phyloP scores from a whole-genome alignment of 2,113 vertebrate genomes.

The Ctenodactylus gundi region DNA sequence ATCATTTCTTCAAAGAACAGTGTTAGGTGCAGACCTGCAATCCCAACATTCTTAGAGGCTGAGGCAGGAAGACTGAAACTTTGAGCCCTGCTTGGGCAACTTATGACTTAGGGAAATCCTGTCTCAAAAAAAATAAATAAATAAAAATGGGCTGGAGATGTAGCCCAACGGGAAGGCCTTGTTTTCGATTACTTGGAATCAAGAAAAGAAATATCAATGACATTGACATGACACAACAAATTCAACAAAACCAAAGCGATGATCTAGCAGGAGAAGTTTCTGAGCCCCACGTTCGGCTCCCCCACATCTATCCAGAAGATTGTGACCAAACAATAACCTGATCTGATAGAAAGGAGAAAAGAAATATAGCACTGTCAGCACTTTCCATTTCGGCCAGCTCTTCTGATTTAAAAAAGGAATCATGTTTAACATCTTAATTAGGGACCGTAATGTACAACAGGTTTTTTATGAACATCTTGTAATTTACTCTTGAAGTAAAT shows the following conservation, averaged over 20 bases:
- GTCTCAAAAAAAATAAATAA: no score
- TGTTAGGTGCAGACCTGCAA: no score
- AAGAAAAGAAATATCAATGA: no score
- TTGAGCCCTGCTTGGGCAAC: no score
- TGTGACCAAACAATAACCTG: conserved; percentile 72
- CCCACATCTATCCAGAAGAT: conserved; percentile 8
- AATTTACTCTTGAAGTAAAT: conserved; percentile 85
- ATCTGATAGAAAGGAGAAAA: conserved; percentile 17
- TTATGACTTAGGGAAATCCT: no score
- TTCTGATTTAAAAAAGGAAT: conserved; percentile 80
- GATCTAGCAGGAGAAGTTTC: not conserved
- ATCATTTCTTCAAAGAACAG: conserved; percentile 58
- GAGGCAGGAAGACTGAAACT: no score
- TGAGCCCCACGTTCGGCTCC: not conserved
- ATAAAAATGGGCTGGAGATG: no score
- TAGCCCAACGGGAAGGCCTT: no score
- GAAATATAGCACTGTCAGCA: conserved; percentile 58
- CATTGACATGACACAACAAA: not conserved
- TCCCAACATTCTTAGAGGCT: no score
- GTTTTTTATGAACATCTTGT: conserved; percentile 82
- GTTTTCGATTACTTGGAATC: no score
- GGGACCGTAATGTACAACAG: conserved; percentile 72
- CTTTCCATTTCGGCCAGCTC: conserved; percentile 67
- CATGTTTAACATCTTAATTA: conserved; percentile 84
- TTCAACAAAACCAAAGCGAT: not conserved